Evolutionary conservation across 2,888 invertebrate species (phyloP).

Genomic region (Eupithecia subumbrata): DNA sequence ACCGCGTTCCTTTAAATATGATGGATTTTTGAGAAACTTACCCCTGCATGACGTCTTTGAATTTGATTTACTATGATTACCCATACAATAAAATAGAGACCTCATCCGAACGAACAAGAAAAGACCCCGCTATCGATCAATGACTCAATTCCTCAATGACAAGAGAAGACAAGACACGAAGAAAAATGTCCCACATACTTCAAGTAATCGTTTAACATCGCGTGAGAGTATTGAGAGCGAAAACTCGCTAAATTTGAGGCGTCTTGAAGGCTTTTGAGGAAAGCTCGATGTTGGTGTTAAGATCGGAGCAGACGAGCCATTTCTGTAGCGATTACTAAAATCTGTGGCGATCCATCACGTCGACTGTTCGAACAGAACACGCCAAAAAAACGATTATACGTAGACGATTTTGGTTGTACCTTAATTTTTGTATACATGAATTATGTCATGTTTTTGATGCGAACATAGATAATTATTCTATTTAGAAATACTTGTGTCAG

Average conservation of each 20-base stretch:
- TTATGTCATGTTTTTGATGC: background rate
- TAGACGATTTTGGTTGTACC: background rate
- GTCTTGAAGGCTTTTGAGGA: conserved; percentile 80
- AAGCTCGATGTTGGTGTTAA: conserved; percentile 78
- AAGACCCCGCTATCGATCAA: conserved; percentile 19
- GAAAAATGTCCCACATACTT: conserved; percentile 67
- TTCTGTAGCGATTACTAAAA: background rate
- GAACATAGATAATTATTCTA: background rate
- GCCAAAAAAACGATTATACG: background rate
- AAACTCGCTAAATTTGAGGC: conserved; percentile 83
- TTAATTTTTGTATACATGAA: background rate
- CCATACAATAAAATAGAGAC: background rate
- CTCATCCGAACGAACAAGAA: conserved; percentile 15
- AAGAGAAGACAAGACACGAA: conserved; percentile 45
- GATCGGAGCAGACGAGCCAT: background rate
- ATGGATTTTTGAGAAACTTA: background rate
- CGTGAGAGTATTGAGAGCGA: conserved; percentile 80
- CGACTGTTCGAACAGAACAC: background rate
- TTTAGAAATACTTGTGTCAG: background rate
- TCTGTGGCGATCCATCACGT: background rate
- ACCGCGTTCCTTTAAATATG: background rate
- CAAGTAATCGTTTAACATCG: conserved; percentile 70
- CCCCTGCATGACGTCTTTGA: background rate
- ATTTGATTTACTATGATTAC: background rate
- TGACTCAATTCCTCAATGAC: conserved; percentile 25